Evolutionary conservation across 2,113 vertebrate species (phyloP).

Genomic region (Symphodus melops): DNA sequence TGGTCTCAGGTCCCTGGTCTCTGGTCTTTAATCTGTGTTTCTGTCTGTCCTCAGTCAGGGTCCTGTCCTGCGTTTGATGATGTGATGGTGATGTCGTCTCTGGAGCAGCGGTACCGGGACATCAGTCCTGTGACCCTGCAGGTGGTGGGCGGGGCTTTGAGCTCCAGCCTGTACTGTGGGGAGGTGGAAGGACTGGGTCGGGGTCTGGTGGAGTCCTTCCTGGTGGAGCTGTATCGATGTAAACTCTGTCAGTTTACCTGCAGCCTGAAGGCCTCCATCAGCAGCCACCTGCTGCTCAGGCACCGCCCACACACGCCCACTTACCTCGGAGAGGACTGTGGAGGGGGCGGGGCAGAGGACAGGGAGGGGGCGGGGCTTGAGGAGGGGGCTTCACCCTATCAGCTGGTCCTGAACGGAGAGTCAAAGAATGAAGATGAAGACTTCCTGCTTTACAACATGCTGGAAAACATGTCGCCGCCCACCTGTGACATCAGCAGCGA

Average conservation of each 20-base stretch:
- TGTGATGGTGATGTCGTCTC: slow-evolving; percentile 42
- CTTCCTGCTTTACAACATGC: slow-evolving; percentile 78
- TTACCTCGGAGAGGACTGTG: background rate
- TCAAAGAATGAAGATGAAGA: slow-evolving; percentile 75
- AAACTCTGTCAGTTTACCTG: slow-evolving; percentile 80
- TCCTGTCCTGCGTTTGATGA: background rate
- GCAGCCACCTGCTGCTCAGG: slow-evolving; percentile 58
- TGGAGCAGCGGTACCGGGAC: slow-evolving; percentile 50
- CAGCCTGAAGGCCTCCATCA: slow-evolving; percentile 66
- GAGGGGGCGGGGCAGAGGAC: background rate
- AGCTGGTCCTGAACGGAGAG: slow-evolving; percentile 56
- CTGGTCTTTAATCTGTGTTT: too few relatives aligned
- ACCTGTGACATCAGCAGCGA: slow-evolving; percentile 70
- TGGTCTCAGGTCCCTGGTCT: too few relatives aligned
- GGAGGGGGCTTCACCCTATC: slow-evolving; percentile 20
- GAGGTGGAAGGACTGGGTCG: slow-evolving; percentile 57
- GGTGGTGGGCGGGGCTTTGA: slow-evolving; percentile 40
- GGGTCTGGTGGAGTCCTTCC: slow-evolving; percentile 77
- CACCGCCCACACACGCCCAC: background rate
- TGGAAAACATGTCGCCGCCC: slow-evolving; percentile 70
- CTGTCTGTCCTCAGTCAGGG: background rate
- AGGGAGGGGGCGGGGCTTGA: slow-evolving; percentile 22
- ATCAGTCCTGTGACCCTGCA: slow-evolving; percentile 56
- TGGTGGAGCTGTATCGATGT: slow-evolving; percentile 72
- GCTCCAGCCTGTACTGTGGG: slow-evolving; percentile 65